Evolutionary conservation across 1,140 invertebrate species (phyloP).

Genomic region (Aradophagus sp.): DNA sequence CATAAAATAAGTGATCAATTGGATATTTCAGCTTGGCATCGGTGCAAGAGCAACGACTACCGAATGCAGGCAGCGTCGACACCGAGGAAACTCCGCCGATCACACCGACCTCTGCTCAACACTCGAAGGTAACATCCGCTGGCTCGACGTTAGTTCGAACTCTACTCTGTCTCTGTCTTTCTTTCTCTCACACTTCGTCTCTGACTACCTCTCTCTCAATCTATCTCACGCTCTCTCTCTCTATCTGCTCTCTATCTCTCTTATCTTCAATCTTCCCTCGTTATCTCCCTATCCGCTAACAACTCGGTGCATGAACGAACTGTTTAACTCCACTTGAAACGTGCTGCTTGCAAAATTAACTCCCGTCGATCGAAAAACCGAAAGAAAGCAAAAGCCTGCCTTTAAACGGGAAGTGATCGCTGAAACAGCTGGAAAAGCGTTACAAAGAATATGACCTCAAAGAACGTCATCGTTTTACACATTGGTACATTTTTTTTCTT

Average conservation of each 20-base stretch:
- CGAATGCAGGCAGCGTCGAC: conserved; percentile 76
- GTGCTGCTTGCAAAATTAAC: conserved; percentile 53
- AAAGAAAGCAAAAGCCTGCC: background rate
- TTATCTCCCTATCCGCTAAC: conserved; percentile 33
- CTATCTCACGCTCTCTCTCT: conserved; percentile 21
- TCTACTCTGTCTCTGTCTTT: conserved; percentile 31
- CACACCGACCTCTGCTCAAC: conserved; percentile 79
- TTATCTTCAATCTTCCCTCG: conserved; percentile 28
- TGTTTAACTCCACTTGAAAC: conserved; percentile 51
- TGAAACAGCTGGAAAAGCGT: conserved; percentile 3
- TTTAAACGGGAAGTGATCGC: background rate
- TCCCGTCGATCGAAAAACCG: conserved; percentile 19
- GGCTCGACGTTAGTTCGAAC: conserved; percentile 18
- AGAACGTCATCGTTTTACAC: conserved; percentile 1
- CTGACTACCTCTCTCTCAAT: conserved; percentile 20
- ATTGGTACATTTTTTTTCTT: no score
- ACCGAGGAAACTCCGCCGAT: conserved; percentile 80
- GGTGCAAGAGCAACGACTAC: conserved; percentile 93
- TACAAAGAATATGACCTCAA: background rate
- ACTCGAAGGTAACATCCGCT: conserved; percentile 78
- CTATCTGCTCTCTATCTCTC: conserved; percentile 30
- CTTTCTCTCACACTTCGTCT: conserved; percentile 21
- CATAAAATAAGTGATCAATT: background rate
- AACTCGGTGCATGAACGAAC: conserved; percentile 49
- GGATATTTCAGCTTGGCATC: conserved; percentile 85